Base-by-base conservation (phyloP, 2,888 invertebrate species). In the Endotricha flammealis region DNA sequence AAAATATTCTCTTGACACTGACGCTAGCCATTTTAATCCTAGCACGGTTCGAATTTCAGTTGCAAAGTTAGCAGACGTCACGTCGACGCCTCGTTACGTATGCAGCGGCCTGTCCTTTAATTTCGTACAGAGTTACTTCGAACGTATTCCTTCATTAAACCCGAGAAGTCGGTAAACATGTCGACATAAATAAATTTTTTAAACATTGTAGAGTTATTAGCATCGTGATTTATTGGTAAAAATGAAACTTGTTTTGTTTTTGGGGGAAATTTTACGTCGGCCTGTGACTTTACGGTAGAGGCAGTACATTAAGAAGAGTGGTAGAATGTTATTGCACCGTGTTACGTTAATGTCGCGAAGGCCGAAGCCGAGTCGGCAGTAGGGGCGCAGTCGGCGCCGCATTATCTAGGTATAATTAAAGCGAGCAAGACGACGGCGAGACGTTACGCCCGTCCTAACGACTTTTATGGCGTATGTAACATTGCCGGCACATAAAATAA, bases 401-500 rank as follows among this genome's bases (percentile, higher is more conserved):
- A 74, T 77, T 77, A 78, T 78, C 83, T 81, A 72, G 73, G 72
- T 79, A 81, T 83, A 86, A 85, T 86, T 86, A 85, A 80, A 81
- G 71, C 79, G 69, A 71, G 70, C 79, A 81, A 82, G 83, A 82
- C 76, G 82, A 66, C 71, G 85, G 73, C 82, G 81, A 82, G 83
- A 83, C 85, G 81, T 81, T 76, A 82, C 74, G 82, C 77, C 66
- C 73, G 78, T 75, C 82, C 79, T 85, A 85, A 85, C 86, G 85
- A 78, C 85, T 83, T 86, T 86, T 85, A 85, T 83, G 73, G 85
- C 81, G 80, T 80, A 85, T 85, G 85, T 83, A 79, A 83, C 86
- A 85, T 83, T 83, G 80, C 81, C 76, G 79, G 79, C 67, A 79
- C 83, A 81, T 85, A 81, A 85, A 85, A 85, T 82, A 81, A 85